Base-by-base conservation (phyloP, 2,888 invertebrate genomes). In the Pristionchus entomophagus region DNA sequence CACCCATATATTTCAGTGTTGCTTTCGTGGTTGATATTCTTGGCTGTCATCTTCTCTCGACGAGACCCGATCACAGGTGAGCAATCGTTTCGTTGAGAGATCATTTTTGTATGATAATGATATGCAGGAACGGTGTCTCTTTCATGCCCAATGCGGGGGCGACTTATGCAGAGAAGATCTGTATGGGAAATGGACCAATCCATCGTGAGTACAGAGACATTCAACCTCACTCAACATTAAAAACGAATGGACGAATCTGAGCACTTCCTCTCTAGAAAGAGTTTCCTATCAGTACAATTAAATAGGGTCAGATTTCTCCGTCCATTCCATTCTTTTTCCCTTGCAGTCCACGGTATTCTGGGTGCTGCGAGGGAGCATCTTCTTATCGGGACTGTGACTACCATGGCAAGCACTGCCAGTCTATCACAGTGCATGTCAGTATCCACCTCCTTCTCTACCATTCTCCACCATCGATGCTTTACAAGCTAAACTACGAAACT, bases 371-470 rank as follows among this genome's bases (percentile, higher is more conserved):
- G 83, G n/a, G 83, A 84, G 49, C 83, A 84, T 84, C 65, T 84
- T 22, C 65, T 84, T 6, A 84, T 84, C 5, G 83, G 83, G n/a
- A 62, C 65, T 2, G 83, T 84, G 1, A 65, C 83, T 19, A 65
- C 26, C 1, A 84, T 84, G 83, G 83, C 83, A n/a, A 65, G 65
- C 49, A 49, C 83, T 2, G 45, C 65, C 32, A 65, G 62, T 51
- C 85, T 85, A 4, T 85, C 85, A 4, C 38, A 85, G 29, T 85
- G 85, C 85, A 85, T 85, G 85, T 85, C 10, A 84, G 84, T 14
- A 62, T n/a, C n/a, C 35, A 65, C 29, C 19, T 65, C 32, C 35
- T 4, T 65, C n/a, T n/a, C n/a, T n/a, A n/a, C n/a, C 17, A 41
- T 8, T 49, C 77, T 65, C 12, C 65, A 32, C 22, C 0, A 17